phyloP scores from a whole-genome alignment of 2,797 vertebrate genomes.

The Peromyscus nudipes region DNA sequence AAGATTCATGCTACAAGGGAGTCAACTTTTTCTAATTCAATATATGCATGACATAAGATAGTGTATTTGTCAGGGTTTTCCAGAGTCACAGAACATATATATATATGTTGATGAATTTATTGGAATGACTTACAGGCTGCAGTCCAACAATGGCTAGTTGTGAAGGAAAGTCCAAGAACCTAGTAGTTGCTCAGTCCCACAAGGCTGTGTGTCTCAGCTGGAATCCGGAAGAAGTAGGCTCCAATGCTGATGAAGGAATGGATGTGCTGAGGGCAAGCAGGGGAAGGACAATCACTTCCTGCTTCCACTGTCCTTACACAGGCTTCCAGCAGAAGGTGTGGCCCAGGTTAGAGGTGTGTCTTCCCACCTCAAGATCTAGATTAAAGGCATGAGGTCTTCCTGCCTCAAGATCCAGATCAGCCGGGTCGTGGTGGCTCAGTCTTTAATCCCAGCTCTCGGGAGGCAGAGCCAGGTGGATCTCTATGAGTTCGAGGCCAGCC shows the following conservation, averaged over 20 bases:
- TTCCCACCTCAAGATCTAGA: background rate
- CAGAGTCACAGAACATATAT: background rate
- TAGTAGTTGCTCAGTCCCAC: background rate
- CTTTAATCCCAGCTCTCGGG: too few relatives aligned
- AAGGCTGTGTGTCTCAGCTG: background rate
- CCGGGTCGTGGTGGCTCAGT: too few relatives aligned
- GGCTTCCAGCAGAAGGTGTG: background rate
- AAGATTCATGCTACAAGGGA: too few relatives aligned
- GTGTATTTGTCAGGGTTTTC: background rate
- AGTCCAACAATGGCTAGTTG: background rate
- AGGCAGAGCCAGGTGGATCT: too few relatives aligned
- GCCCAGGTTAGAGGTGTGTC: background rate
- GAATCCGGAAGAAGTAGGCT: background rate
- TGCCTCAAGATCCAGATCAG: background rate
- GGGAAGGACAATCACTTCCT: background rate
- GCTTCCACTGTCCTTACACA: background rate
- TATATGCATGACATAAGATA: background rate
- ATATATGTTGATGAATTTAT: background rate
- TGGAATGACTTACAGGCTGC: background rate
- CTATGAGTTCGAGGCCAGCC: too few relatives aligned
- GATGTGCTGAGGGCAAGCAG: background rate
- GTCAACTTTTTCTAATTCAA: background rate
- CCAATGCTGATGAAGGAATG: background rate
- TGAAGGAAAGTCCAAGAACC: background rate
- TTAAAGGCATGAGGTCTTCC: background rate